Percentiles rank a stretch among this genome's conserved stretches.
Evolutionary conservation across 23 tunicate species (phyloP).

Genomic region (Oikopleura dioica): DNA sequence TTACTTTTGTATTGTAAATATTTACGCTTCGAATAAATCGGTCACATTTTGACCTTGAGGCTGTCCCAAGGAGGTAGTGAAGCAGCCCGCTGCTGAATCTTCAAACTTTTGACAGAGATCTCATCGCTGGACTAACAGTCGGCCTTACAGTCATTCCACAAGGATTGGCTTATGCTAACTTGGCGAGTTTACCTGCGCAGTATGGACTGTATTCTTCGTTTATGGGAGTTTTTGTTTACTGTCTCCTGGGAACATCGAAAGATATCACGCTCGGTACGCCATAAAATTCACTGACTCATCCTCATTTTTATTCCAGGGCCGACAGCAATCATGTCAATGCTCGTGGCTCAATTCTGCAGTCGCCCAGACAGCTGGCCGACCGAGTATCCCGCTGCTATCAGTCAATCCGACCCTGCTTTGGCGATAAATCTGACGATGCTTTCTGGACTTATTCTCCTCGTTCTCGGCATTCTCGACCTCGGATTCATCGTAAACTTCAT

Average conservation of each 20-base stretch:
- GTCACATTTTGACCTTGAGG: no score
- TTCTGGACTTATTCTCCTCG: slow-evolving; percentile 32
- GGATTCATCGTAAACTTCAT: slow-evolving; percentile 61
- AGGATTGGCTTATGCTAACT: slow-evolving; percentile 55
- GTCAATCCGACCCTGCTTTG: slow-evolving; percentile 25
- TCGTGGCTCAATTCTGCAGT: slow-evolving; percentile 20
- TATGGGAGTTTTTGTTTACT: slow-evolving; percentile 51
- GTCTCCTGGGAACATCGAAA: slow-evolving; percentile 54
- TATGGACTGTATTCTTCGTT: slow-evolving; percentile 61
- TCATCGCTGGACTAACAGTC: slow-evolving; percentile 65
- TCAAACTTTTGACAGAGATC: slow-evolving; percentile 24
- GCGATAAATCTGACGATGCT: slow-evolving; percentile 38
- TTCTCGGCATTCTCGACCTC: slow-evolving; percentile 34
- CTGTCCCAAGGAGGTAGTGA: no score
- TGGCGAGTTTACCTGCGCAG: slow-evolving; percentile 49
- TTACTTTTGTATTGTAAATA: no score
- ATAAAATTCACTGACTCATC: no score
- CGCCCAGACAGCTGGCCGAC: background rate
- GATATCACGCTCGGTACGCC: slow-evolving; percentile 83
- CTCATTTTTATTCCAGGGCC: no score
- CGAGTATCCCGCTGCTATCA: background rate
- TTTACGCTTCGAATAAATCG: no score
- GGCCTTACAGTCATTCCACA: slow-evolving; percentile 73
- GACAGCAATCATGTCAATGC: slow-evolving; percentile 72
- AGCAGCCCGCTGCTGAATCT: no score